Conservation (phyloP, 92 coral and sea anemone genomes). For the Phenganax subtilis region DNA sequence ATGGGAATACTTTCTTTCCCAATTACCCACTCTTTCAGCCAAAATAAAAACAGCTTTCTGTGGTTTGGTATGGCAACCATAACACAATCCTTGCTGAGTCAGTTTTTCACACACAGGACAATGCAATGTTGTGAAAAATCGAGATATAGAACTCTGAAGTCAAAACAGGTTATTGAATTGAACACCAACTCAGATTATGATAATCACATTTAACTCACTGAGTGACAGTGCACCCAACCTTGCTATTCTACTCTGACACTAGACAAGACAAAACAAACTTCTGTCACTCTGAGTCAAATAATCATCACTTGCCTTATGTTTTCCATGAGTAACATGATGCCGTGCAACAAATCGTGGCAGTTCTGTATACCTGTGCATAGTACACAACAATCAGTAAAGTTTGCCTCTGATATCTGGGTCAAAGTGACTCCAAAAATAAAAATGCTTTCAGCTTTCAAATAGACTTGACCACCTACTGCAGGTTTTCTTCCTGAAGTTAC, state of each 20-base stretch:
- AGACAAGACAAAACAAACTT: neutral
- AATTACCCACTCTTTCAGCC: conserved; percentile 56
- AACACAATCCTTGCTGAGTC: conserved; percentile 67
- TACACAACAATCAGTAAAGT: too few species aligned
- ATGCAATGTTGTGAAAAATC: conserved; percentile 77
- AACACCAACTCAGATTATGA: neutral
- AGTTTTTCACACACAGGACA: conserved; percentile 90
- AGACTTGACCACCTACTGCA: too few species aligned
- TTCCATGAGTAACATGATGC: conserved; percentile 44
- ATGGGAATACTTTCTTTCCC: conserved; percentile 75
- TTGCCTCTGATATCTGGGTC: too few species aligned
- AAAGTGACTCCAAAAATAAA: too few species aligned
- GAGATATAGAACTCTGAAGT: conserved; percentile 79
- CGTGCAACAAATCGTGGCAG: conserved; percentile 78
- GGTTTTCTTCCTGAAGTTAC: too few species aligned
- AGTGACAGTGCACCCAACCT: neutral
- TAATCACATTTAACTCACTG: too few species aligned
- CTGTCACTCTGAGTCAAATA: neutral
- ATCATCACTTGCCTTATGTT: conserved; percentile 49
- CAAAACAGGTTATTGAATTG: neutral
- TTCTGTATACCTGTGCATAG: conserved; percentile 68
- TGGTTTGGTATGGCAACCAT: conserved; percentile 55
- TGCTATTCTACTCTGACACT: neutral
- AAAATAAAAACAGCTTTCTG: conserved; percentile 67
- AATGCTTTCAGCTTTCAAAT: too few species aligned